Conservation (phyloP, 64 coral and sea anemone species). For the Cladopsammia gracilis region DNA sequence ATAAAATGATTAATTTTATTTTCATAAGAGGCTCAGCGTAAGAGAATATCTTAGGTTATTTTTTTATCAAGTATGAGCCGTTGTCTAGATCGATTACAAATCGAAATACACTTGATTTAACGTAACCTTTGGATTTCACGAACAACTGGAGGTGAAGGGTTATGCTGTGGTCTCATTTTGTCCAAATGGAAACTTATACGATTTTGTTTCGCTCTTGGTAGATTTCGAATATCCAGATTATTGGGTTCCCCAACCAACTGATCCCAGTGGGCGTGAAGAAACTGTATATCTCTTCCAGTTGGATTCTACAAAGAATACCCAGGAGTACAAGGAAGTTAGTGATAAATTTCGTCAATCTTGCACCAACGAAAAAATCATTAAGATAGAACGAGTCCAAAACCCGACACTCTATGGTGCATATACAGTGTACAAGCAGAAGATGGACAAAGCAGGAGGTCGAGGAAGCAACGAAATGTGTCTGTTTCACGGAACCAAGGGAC, state of each 20-base stretch:
- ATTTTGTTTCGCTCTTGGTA: background rate
- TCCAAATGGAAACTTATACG: too few species aligned
- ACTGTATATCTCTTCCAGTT: conserved; percentile 60
- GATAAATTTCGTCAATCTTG: background rate
- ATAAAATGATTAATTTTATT: too few species aligned
- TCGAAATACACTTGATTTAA: too few species aligned
- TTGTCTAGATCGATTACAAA: too few species aligned
- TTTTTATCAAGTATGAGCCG: too few species aligned
- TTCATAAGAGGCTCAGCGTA: too few species aligned
- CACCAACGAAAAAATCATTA: conserved; percentile 2
- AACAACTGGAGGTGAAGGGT: too few species aligned
- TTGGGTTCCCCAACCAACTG: conserved; percentile 79
- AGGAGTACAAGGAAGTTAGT: conserved; percentile 59
- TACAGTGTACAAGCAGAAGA: conserved; percentile 61
- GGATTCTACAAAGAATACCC: conserved; percentile 27
- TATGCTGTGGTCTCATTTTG: too few species aligned
- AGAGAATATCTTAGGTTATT: too few species aligned
- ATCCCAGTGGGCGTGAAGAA: conserved; percentile 42
- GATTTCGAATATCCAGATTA: conserved; percentile 12
- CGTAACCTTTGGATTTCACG: too few species aligned
- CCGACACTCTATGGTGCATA: conserved; percentile 62
- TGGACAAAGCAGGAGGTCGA: conserved; percentile 62
- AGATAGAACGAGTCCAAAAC: conserved; percentile 79
- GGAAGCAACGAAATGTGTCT: conserved; percentile 65
- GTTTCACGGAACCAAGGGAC: conserved; percentile 68